These are phyloP conservation scores for Ylistrum balloti DNA, from an alignment of 1,140 invertebrate genomes.

Conservation along the genomic window DNA sequence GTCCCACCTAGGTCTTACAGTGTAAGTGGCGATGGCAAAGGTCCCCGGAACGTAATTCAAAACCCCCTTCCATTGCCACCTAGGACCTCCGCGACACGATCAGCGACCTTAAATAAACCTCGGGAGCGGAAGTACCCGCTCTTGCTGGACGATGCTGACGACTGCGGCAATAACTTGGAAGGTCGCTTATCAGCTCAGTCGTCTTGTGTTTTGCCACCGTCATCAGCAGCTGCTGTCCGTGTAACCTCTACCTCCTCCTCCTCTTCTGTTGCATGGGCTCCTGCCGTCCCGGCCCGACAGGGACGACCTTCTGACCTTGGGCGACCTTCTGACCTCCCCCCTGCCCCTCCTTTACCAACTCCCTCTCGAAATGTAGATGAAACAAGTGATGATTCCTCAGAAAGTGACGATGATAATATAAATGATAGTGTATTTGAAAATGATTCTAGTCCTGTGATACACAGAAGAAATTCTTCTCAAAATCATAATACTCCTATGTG, in stretches of 20 bases:
- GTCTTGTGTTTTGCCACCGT: neutral
- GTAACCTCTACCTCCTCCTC: constrained; percentile 37
- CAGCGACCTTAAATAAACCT: constrained; percentile 85
- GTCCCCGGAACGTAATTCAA: constrained; percentile 42
- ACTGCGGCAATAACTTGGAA: constrained; percentile 46
- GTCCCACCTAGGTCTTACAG: constrained; percentile 72
- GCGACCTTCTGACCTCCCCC: constrained; percentile 59
- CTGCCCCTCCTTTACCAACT: constrained; percentile 61
- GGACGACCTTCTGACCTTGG: constrained; percentile 50
- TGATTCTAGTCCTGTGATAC: constrained; percentile 52
- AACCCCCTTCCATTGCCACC: constrained; percentile 88
- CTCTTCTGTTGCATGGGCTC: constrained; percentile 31
- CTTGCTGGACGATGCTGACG: constrained; percentile 58
- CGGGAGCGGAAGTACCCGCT: constrained; percentile 93
- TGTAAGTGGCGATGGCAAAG: constrained; percentile 63
- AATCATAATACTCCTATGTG: constrained; percentile 45
- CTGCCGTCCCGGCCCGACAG: constrained; percentile 28
- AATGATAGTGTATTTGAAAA: constrained; percentile 65
- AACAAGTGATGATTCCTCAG: constrained; percentile 36
- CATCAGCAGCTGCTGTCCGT: constrained; percentile 2
- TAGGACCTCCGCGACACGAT: constrained; percentile 88
- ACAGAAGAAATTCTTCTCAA: neutral
- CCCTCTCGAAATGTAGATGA: constrained; percentile 18
- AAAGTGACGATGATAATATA: constrained; percentile 49
- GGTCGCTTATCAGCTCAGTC: constrained; percentile 50